A percentile compares a stretch with the other conserved stretches of the same genome.
Conservation (phyloP, 2,888 invertebrate species). For the Incurvaria masculella region DNA sequence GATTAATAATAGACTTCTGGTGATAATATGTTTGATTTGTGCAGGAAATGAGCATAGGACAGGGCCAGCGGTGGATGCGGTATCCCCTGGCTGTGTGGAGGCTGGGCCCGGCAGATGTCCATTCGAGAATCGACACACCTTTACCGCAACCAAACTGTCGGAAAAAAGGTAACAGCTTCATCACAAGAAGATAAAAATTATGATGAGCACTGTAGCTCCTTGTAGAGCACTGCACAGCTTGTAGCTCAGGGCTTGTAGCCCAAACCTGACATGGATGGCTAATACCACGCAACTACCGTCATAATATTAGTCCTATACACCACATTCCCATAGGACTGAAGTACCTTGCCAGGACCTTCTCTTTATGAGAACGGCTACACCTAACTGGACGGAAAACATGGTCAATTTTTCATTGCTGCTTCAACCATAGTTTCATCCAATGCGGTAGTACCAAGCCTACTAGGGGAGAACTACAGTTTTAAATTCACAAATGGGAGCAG, state of each 20-base stretch:
- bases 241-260: background rate
- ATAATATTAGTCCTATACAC: too few relatives aligned
- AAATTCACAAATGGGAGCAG: background rate
- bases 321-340: too few relatives aligned
- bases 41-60: constrained; percentile 42
- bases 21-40: constrained; percentile 15
- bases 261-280: too few relatives aligned
- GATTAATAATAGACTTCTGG: constrained; percentile 8
- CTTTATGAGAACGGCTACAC: too few relatives aligned
- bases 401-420: background rate
- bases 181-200: background rate
- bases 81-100: constrained; percentile 60
- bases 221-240: background rate
- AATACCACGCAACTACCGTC: too few relatives aligned
- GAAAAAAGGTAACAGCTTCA: constrained; percentile 52
- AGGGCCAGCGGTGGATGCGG: constrained; percentile 62
- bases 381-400: too few relatives aligned
- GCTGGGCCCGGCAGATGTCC: constrained; percentile 78
- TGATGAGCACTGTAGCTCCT: background rate
- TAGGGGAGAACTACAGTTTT: background rate
- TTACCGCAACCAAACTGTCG: constrained; percentile 58
- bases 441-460: too few relatives aligned
- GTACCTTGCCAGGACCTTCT: too few relatives aligned
- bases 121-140: constrained; percentile 74
- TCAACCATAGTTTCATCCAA: too few relatives aligned